Evolutionary conservation across 2,888 invertebrate genomes (phyloP), one percentile per base, ranked within the genome.

Genomic region (Pantelozetes paolii): DNA sequence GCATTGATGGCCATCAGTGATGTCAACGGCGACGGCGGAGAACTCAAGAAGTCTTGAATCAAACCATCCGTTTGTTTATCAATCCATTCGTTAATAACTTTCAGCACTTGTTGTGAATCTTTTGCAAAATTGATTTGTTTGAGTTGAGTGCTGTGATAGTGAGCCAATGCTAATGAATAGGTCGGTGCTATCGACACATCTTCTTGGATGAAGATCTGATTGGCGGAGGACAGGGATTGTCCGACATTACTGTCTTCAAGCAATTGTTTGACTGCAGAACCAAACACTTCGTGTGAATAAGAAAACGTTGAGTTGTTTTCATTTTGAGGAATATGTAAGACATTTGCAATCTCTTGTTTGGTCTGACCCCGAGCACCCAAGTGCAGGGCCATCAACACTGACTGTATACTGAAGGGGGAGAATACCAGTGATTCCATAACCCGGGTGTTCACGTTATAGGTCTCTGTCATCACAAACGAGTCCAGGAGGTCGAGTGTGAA

Each of bases 11-110:
- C 77, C 74, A 78, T 64, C 23, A 78, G 28, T 54, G 75, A 71
- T 15, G 78, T 77, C 23, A 71, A 30, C 18, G 74, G 75, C 57
- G 75, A 77, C 2, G 75, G 75, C 15, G 76, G 76, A 23, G 75
- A 73, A 1, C 84, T 81, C 67, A 97, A 82, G 1, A 97, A 84
- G 78, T 93, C 85, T 78, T 88, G 87, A 75, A 97, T 95, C 81
- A 89, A 91, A 11, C 89, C 83, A 74, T 90, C 88, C 0, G 96
- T 97, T 79, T 90, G 86, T 9, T 86, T 82, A 79, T 88, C 88
- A 59, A 92, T 91, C 91, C 94, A 94, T 42, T 82, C 79, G 81
- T 97, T 97, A 71, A 97, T 92, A 2, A 57, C 59, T 32, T 45
- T 57, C 18, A 74, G 30, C 1, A 85, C 85, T 42, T 42, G 0